phyloP scores from a whole-genome alignment of 2,888 invertebrate species.

The Calameuta filiformis region DNA sequence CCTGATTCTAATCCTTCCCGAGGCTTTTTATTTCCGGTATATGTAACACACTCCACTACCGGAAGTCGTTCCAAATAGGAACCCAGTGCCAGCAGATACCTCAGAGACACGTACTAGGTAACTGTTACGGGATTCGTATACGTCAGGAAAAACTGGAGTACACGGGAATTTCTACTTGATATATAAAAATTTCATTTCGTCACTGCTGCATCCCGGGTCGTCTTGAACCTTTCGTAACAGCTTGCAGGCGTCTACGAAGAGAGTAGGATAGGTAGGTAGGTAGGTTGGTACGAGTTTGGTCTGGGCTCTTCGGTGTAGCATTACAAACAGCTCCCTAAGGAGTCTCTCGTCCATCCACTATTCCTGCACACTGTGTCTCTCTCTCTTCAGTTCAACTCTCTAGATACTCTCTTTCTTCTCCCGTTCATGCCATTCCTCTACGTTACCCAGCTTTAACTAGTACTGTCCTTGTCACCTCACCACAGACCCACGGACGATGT shows the following conservation, averaged over 20 bases:
- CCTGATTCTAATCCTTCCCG: not conserved
- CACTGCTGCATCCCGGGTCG: not conserved
- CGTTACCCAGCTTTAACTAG: not conserved
- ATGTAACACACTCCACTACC: not conserved
- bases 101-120: not conserved
- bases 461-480: not conserved
- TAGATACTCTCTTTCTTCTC: slow-evolving; percentile 6
- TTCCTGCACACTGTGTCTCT: slow-evolving; percentile 21
- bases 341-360: slow-evolving; percentile 18
- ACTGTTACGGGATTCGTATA: not conserved
- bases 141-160: not conserved
- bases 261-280: not conserved
- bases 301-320: slow-evolving; percentile 18
- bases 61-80: not conserved
- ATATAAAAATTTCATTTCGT: slow-evolving; percentile 1
- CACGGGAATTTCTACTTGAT: not conserved
- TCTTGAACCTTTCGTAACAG: slow-evolving; percentile 23
- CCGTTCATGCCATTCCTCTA: not conserved
- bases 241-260: slow-evolving; percentile 15
- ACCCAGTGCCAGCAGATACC: not conserved
- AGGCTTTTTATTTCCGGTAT: not conserved
- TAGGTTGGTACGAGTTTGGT: not conserved
- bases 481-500: slow-evolving; percentile 20
- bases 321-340: slow-evolving; percentile 23
- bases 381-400: slow-evolving; percentile 12